Evolutionary conservation across 2,888 invertebrate species (phyloP).

Genomic region (Odiellus spinosus): DNA sequence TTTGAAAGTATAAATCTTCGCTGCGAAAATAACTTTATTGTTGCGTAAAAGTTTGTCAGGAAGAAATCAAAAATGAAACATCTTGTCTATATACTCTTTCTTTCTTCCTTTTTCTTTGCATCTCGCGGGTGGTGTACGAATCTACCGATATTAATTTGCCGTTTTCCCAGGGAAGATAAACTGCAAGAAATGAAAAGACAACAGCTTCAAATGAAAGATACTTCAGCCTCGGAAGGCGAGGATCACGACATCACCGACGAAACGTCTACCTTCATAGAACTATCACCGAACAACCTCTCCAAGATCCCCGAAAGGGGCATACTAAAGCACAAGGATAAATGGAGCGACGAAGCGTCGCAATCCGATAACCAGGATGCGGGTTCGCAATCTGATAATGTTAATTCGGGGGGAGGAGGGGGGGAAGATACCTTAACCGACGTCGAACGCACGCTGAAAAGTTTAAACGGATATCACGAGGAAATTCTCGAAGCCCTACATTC

Average conservation of each 20-base stretch:
- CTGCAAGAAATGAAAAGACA: slow-evolving; percentile 56
- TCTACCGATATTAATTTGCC: too few relatives aligned
- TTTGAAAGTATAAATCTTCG: too few relatives aligned
- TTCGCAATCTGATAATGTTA: slow-evolving; percentile 16
- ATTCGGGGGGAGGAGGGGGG: slow-evolving; percentile 15
- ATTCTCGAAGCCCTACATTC: slow-evolving; percentile 67
- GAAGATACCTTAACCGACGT: slow-evolving; percentile 28
- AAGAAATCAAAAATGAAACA: too few relatives aligned
- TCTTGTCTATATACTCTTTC: too few relatives aligned
- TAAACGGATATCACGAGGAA: slow-evolving; percentile 83
- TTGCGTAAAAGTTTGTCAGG: too few relatives aligned
- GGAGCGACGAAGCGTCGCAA: slow-evolving; percentile 44
- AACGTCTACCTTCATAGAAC: slow-evolving; percentile 51
- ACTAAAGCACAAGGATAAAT: slow-evolving; percentile 59
- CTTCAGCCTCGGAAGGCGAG: slow-evolving; percentile 15
- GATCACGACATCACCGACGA: slow-evolving; percentile 38
- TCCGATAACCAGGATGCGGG: slow-evolving; percentile 40
- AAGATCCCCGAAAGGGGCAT: slow-evolving; percentile 79
- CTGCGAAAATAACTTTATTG: too few relatives aligned
- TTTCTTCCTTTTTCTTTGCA: too few relatives aligned
- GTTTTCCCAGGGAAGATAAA: slow-evolving; percentile 54
- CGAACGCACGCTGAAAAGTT: slow-evolving; percentile 67
- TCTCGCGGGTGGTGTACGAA: too few relatives aligned
- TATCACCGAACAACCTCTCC: slow-evolving; percentile 53
- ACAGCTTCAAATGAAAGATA: slow-evolving; percentile 22